A percentile compares a stretch with the other conserved stretches of the same genome.
Conservation (phyloP, 2,888 invertebrate genomes). For the Agrilus mali region DNA sequence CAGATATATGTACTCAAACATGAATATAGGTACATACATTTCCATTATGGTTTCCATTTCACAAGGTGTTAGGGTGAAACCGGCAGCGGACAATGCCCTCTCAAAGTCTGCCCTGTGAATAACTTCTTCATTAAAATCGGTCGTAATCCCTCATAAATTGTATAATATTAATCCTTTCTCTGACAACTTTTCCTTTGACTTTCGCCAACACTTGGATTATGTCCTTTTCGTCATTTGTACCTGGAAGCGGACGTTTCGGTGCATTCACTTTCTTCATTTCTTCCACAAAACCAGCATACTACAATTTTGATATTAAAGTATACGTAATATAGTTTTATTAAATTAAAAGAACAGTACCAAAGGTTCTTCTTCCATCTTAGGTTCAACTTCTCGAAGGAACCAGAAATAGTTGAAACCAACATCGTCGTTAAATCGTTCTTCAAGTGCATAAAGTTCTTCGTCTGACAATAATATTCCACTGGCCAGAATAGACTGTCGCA, state of each 20-base stretch:
- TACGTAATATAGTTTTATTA: too few species aligned
- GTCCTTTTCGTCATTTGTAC: constrained; percentile 41
- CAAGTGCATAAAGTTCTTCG: constrained; percentile 54
- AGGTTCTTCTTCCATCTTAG: constrained; percentile 30
- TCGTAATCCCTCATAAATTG: constrained; percentile 59
- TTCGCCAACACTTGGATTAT: constrained; percentile 61
- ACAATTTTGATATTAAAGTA: constrained; percentile 6
- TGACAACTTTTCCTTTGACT: constrained; percentile 59
- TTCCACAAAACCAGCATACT: constrained; percentile 29
- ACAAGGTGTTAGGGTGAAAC: constrained; percentile 48
- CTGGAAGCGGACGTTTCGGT: constrained; percentile 22
- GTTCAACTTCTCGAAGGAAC: constrained; percentile 53
- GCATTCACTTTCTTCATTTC: constrained; percentile 30
- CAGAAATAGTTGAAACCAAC: constrained; percentile 62
- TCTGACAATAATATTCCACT: constrained; percentile 53
- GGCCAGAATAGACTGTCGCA: constrained; percentile 56
- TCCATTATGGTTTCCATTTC: constrained; percentile 61
- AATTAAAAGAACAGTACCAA: constrained; percentile 24
- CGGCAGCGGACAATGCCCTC: constrained; percentile 53
- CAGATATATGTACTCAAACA: not conserved
- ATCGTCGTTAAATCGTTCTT: constrained; percentile 58
- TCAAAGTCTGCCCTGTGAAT: constrained; percentile 56
- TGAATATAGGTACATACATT: constrained; percentile 40
- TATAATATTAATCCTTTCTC: constrained; percentile 50
- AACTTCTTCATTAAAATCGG: constrained; percentile 45